Base-by-base conservation (phyloP, 1,140 invertebrate genomes). In the Aporrectodea caliginosa region DNA sequence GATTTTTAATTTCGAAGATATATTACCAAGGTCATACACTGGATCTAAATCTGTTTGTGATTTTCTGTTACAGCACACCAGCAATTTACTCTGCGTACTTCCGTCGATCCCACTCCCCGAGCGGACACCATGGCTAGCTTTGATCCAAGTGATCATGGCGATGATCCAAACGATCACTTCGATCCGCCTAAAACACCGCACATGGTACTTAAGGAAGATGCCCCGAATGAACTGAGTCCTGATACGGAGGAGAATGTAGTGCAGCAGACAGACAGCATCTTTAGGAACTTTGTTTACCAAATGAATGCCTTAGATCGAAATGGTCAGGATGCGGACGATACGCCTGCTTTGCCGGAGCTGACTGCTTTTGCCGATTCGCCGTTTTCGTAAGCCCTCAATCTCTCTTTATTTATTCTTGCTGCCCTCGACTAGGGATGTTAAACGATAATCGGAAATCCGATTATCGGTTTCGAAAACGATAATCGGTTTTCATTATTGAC, bases 231-330 rank as follows among this genome's bases (percentile, higher is more conserved):
- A 22, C 34, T 76, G 1, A 43, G 35, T 12, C 77, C 77, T 22
- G 77, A 78, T 68, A 78, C 77, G 29, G 77, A 78, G 29, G 6
- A 78, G 69, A 78, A 78, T 43, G 77, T 78, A 22, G 35, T 35
- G 2, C 1, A 71, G 6, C 68, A 78, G 69, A 75, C 77, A 2
- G 77, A 78, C 58, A 68, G 77, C 16, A 73, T 78, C 14, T 78
- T 78, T 73, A 31, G 77, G 34, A 73, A 33, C 34, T 78, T 78
- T 27, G 77, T 78, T 22, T 14, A 30, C 16, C 31, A 75, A 22
- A 78, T 76, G 75, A 29, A 76, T 12, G 75, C 43, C 43, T 68
- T 30, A 1, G 75, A 76, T 27, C 16, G 33, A 32, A 32, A 29
- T 29, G 27, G 29, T n/a, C 16, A 30, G 16, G 43, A 35, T 2